Base-by-base conservation (phyloP, 2,797 vertebrate species). In the Salarias fasciatus region DNA sequence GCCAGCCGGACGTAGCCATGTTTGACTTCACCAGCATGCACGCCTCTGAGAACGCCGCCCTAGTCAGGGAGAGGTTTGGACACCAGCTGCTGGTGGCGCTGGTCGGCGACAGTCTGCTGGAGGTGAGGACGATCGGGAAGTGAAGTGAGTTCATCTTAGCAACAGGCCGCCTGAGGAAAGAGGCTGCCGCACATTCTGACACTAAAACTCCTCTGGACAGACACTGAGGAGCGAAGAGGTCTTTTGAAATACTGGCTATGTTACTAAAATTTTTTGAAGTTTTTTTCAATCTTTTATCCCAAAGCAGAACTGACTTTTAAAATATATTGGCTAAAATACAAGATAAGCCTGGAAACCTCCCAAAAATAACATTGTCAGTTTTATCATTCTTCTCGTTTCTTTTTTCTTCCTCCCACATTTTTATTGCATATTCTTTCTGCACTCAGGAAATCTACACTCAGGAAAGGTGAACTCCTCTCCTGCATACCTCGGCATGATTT, bases 21-120 rank as follows among this genome's bases (percentile, higher is more conserved):
- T 99, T 99, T 42, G 98, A 99, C 89, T 99, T 99, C 80, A 99
- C 98, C n/a, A 96, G 90, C 86, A 99, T 99, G 98, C 94, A 98
- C 1, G 97, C 96, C 5, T 98, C 97, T 0, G 98, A 99, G 88
- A 98, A 98, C 0, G 97, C 98, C 0, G 96, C 97, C 0, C 85
- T 99, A 56, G 91, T 97, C 78, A 90, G 98, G 46, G 96, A 99
- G 83, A 89, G 96, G 18, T 94, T 91, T 69, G 93, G 96, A n/a
- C 95, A 95, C 85, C 94, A 92, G 60, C 92, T 99, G n/a, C 91
- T 99, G 14, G 96, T 98, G 40, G 90, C 96, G 0, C 94, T 99
- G 3, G 97, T 99, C 56, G 98, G 98, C 2, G 98, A 99, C 70
- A 99, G 98, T 68, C 91, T 99, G 79, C 89, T 99, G 5, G 98